phyloP scores from a whole-genome alignment of 2,113 vertebrate species.

The Megalops atlanticus region DNA sequence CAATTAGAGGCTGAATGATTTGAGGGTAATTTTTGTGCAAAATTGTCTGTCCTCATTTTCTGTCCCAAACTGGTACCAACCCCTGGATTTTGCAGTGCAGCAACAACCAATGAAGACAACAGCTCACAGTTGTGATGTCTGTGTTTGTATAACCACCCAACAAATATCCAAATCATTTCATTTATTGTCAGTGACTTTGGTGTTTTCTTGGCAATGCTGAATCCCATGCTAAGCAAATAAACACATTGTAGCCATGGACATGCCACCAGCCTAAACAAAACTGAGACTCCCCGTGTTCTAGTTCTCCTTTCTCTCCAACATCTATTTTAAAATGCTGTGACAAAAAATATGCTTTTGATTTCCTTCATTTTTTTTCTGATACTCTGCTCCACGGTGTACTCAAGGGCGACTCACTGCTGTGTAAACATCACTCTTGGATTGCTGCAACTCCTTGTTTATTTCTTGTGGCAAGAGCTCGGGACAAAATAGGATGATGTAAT shows the following conservation, averaged over 20 bases:
- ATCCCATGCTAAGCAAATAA: neutral
- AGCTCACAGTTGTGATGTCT: neutral
- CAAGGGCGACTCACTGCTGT: constrained; percentile 6
- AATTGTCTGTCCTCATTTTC: too few relatives aligned
- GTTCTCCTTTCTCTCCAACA: neutral
- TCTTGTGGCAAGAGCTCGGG: neutral
- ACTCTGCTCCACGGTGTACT: constrained; percentile 19
- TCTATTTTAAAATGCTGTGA: too few relatives aligned
- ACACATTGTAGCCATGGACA: neutral
- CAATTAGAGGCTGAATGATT: too few relatives aligned
- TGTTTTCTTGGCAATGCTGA: neutral
- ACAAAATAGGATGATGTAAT: constrained; percentile 34
- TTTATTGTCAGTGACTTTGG: constrained; percentile 4
- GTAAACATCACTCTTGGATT: constrained; percentile 42
- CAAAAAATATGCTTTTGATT: neutral
- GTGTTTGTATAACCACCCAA: neutral
- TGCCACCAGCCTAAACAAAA: neutral
- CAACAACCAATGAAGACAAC: neutral
- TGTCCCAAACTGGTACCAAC: too few relatives aligned
- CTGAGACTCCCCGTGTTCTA: neutral
- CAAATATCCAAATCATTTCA: neutral
- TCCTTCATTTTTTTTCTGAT: constrained; percentile 39
- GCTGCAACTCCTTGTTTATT: constrained; percentile 8
- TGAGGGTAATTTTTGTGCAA: too few relatives aligned
- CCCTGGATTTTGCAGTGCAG: too few relatives aligned